Conservation (phyloP, 2,888 invertebrate genomes). For the Lypha dubia region DNA sequence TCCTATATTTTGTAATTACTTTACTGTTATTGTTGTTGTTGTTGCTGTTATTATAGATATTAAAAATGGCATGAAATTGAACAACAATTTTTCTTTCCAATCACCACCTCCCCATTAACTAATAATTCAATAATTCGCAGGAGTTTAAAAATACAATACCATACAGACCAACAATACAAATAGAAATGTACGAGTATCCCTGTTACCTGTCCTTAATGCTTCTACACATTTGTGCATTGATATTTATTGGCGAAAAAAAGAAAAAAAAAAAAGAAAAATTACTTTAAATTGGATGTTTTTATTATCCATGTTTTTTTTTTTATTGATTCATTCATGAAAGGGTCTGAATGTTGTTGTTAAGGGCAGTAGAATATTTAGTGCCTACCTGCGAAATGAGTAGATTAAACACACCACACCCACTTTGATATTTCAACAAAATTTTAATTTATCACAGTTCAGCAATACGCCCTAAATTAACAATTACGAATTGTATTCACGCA, state of each 20-base stretch:
- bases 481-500: conserved; percentile 57
- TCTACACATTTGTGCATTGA: not conserved
- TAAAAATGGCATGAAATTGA: not conserved
- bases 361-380: not conserved
- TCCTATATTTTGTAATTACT: not conserved
- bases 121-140: not conserved
- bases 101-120: not conserved
- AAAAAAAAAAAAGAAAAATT: too few relatives aligned
- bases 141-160: not conserved
- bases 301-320: too few relatives aligned
- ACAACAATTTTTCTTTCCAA: not conserved
- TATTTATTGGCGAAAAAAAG: conserved; percentile 50
- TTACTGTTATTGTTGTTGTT: too few relatives aligned
- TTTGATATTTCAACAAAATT: conserved; percentile 21
- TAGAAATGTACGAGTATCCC: not conserved
- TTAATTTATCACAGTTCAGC: conserved; percentile 67
- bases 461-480: conserved; percentile 70
- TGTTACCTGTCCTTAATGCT: not conserved
- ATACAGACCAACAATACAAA: not conserved
- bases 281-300: not conserved
- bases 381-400: not conserved
- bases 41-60: not conserved
- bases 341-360: not conserved
- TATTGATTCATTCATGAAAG: not conserved
- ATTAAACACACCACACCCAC: conserved; percentile 30